Evolutionary conservation across 30 jellyfish, hydroid and myxozoan genomes (phyloP).

Genomic region (Aurelia sp.): DNA sequence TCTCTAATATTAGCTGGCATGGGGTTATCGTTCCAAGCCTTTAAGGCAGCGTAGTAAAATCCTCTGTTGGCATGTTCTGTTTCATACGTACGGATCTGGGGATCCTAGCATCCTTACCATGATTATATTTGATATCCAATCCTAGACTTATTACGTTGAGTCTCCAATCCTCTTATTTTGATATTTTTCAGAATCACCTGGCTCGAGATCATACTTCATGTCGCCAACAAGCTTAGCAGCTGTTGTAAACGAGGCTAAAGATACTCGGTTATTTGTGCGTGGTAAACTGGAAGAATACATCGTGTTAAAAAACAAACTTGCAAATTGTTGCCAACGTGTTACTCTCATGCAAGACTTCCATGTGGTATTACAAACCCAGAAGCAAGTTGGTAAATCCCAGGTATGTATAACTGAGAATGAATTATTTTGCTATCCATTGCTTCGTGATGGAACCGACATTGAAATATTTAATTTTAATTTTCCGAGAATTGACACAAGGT

Average conservation of each 20-base stretch:
- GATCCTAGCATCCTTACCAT: too few relatives aligned
- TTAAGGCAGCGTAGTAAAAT: too few relatives aligned
- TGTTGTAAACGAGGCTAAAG: slow-evolving; percentile 27
- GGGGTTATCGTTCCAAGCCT: too few relatives aligned
- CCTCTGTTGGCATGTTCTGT: background rate
- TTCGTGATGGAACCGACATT: too few relatives aligned
- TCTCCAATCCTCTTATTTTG: background rate
- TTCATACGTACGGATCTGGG: too few relatives aligned
- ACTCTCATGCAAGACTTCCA: slow-evolving; percentile 51
- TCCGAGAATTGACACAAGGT: too few relatives aligned
- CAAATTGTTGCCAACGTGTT: slow-evolving; percentile 47
- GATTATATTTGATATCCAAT: too few relatives aligned
- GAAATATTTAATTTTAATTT: too few relatives aligned
- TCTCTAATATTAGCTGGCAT: too few relatives aligned
- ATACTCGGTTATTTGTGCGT: slow-evolving; percentile 37
- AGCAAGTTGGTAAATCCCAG: slow-evolving; percentile 26
- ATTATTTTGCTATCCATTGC: too few relatives aligned
- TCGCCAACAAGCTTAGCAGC: slow-evolving; percentile 59
- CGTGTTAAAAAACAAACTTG: slow-evolving; percentile 42
- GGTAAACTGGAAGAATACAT: slow-evolving; percentile 67
- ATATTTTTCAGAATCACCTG: slow-evolving; percentile 53
- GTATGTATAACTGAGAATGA: background rate
- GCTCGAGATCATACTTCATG: slow-evolving; percentile 35
- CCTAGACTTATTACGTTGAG: too few relatives aligned
- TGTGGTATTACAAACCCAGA: slow-evolving; percentile 39